Evolutionary conservation across 2,797 vertebrate genomes (phyloP), one percentile per base, ranked within the genome.

Genomic region (Linurgus olivaceus): DNA sequence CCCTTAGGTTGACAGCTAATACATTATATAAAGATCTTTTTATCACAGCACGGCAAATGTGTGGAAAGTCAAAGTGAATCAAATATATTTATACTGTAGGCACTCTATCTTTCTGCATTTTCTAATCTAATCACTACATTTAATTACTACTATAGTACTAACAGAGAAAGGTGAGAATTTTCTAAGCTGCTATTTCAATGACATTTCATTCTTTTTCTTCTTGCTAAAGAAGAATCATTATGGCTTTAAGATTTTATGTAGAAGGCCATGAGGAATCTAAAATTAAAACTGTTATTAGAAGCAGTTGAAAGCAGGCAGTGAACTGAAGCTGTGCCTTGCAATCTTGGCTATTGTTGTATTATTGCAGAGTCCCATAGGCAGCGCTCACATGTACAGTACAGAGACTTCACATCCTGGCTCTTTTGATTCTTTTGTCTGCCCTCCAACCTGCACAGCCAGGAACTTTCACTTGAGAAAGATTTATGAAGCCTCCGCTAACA

Each of bases 391-490:
- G 97, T 97, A 98, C 97, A 97, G 98, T 98, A 97, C 96, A 88
- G 86, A 98, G 95, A 94, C 96, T 97, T 97, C 97, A 99, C 98
- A 98, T 99, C 99, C 99, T 99, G 99, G 96, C 97, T 98, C 96
- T 97, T 98, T 97, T 93, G 98, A 98, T 98, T 99, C 98, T 98
- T 98, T 98, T 98, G 98, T 98, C 98, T 71, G 86, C 98, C 98
- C 97, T 98, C 98, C 98, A 99, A 98, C 98, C 98, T 98, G 97
- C 98, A 21, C 58, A 94, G 98, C 98, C 98, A 99, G 98, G 98
- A 99, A 98, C 98, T 98, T 97, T 98, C 98, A 98, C 98, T 98
- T 98, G 93, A 97, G 92, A 97, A 98, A 99, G 99, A 99, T 99
- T 99, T 99, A 99, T 99, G 98, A 97, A 98, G 97, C 97, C 97